phyloP scores from a whole-genome alignment of 2,113 vertebrate species.

The Engraulis encrasicolus region DNA sequence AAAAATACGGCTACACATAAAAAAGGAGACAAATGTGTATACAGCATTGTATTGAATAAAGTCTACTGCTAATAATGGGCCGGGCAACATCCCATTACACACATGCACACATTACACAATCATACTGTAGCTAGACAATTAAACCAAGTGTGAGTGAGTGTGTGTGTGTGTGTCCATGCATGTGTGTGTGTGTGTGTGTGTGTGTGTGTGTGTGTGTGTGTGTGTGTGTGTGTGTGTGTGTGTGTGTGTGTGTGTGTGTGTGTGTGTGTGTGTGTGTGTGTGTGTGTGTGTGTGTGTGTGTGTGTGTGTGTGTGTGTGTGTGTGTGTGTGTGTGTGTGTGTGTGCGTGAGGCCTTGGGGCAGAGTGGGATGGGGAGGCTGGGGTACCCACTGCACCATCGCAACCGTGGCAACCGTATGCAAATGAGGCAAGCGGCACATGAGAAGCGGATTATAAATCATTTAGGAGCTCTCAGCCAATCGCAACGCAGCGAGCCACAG shows the following conservation, averaged over 20 bases:
- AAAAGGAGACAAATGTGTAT: too few relatives aligned
- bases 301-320: background rate
- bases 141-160: too few relatives aligned
- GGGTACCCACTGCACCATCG: slow-evolving; percentile 44
- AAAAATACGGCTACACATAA: too few relatives aligned
- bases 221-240: slow-evolving; percentile 27
- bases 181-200: too few relatives aligned
- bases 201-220: background rate
- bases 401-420: slow-evolving; percentile 57
- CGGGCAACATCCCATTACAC: too few relatives aligned
- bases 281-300: background rate
- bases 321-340: background rate
- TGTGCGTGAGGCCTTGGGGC: slow-evolving; percentile 29
- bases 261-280: background rate
- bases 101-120: too few relatives aligned
- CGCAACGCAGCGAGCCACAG: slow-evolving; percentile 28
- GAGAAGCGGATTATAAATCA: slow-evolving; percentile 56
- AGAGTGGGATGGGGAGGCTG: slow-evolving; percentile 30
- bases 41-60: too few relatives aligned
- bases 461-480: slow-evolving; percentile 56
- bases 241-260: slow-evolving; percentile 9
- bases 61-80: too few relatives aligned
- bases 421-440: slow-evolving; percentile 48
- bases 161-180: too few relatives aligned
- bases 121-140: too few relatives aligned